Conservation (phyloP, 2,797 vertebrate genomes). For the Melanogrammus aeglefinus region DNA sequence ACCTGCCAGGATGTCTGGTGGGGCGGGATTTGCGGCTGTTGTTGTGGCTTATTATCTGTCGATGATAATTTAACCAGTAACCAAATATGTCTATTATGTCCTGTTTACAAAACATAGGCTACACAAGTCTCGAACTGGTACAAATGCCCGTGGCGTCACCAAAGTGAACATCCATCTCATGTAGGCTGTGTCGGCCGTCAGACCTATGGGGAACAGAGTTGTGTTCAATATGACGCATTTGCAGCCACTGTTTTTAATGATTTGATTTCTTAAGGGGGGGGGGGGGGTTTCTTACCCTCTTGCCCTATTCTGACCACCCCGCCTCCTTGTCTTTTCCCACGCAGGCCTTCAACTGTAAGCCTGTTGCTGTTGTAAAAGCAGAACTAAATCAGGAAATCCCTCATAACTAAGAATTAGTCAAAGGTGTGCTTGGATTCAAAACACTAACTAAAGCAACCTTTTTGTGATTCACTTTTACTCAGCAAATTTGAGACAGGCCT, state of each 20-base stretch:
- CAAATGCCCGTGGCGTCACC: background rate
- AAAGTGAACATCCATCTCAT: conserved; percentile 7
- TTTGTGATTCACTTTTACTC: background rate
- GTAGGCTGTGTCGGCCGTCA: no score
- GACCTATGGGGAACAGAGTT: background rate
- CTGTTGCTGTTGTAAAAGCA: background rate
- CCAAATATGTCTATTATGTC: conserved; percentile 20
- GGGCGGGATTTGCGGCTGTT: conserved; percentile 27
- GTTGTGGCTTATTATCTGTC: conserved; percentile 25
- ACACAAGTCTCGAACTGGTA: background rate
- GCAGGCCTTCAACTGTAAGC: background rate
- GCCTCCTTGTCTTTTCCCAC: background rate
- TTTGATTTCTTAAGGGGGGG: background rate
- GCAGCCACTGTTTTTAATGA: background rate
- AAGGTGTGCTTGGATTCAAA: background rate
- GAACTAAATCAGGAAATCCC: background rate
- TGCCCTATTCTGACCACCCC: background rate
- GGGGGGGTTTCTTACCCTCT: no score
- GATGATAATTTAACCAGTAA: conserved; percentile 32
- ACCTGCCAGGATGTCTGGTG: conserved; percentile 10
- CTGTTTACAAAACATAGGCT: conserved; percentile 56
- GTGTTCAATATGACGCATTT: background rate
- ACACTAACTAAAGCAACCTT: background rate
- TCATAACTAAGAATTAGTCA: background rate
- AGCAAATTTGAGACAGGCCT: background rate